Conservation (phyloP, 2,888 invertebrate species). For the Argyresthia albistria region DNA sequence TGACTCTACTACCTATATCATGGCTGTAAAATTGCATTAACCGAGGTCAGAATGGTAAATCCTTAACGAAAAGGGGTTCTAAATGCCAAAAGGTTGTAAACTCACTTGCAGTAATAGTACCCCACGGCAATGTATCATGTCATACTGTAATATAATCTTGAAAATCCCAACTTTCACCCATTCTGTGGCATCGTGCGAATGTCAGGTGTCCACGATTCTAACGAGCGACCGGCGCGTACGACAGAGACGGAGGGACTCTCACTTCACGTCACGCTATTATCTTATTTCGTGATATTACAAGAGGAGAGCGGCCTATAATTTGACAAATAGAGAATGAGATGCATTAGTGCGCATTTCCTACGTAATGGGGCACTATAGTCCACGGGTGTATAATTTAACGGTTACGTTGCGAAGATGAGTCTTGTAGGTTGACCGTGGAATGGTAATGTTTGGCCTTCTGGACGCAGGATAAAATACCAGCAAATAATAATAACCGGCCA, state of each 20-base stretch:
- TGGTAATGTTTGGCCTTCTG: conserved; percentile 30
- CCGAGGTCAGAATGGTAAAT: too few relatives aligned
- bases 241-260: conserved; percentile 1
- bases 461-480: neutral
- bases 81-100: too few relatives aligned
- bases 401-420: conserved; percentile 49
- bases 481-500: too few relatives aligned
- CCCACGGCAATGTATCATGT: neutral
- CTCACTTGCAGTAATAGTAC: neutral
- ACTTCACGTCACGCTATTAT: conserved; percentile 27
- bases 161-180: conserved; percentile 2
- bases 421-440: conserved; percentile 11
- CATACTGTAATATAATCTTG: neutral
- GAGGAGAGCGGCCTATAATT: conserved; percentile 54
- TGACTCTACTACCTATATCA: neutral
- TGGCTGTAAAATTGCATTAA: too few relatives aligned
- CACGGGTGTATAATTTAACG: conserved; percentile 57
- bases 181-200: conserved; percentile 4
- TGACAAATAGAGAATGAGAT: conserved; percentile 70
- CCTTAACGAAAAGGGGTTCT: too few relatives aligned
- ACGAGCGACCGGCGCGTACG: conserved; percentile 5
- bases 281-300: conserved; percentile 55
- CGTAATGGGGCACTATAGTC: conserved; percentile 53
- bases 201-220: conserved; percentile 11
- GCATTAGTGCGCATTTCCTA: conserved; percentile 64